Evolutionary conservation across 2,113 vertebrate species (phyloP), one percentile per base, ranked within the genome.

Genomic region (Tupaia chinensis): DNA sequence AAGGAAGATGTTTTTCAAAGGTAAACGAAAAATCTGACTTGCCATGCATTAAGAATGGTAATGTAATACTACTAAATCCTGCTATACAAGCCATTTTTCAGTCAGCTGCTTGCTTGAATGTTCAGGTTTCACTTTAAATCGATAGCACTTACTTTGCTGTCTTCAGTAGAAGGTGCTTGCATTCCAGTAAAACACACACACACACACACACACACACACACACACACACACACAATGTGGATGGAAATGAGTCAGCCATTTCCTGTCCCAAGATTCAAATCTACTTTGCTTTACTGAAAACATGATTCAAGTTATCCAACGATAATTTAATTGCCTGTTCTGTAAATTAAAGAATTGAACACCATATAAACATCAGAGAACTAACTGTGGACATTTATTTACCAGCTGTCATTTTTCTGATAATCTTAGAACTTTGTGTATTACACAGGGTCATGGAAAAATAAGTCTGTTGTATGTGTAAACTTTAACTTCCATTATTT

Each of bases 121-220:
- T 97, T 95, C 94, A 97, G 91, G 95, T 98, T 96, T 97, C 86
- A 74, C 81, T 95, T 97, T 95, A 96, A 97, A 98, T 98, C 98
- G 44, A 98, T 98, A 98, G 72, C 95, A 97, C 89, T 98, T 96
- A 94, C 94, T 98, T 98, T 97, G 97, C 97, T 98, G 91, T 98
- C 97, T 98, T 97, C 96, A 97, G 95, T 66, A 87, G 74, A 76
- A 90, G 83, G 65, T 94, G 98, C 98, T 98, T 98, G 76, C 96
- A 97, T 98, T 98, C 97, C 97, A 98, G 97, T 98, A 98, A 98
- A 96, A 98, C 94, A 97, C 63, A 88, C 68, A 93, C 32, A 81
- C 87, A 87, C 29, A 63, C 54, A n/a, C 79, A 58, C 73, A 78
- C 11, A 32, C 81, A 80, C 44, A 77, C 68, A 91, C 78, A 86